These are phyloP conservation scores for Mastacembelus armatus DNA, from an alignment of 2,797 vertebrate species.

Conservation along the genomic window DNA sequence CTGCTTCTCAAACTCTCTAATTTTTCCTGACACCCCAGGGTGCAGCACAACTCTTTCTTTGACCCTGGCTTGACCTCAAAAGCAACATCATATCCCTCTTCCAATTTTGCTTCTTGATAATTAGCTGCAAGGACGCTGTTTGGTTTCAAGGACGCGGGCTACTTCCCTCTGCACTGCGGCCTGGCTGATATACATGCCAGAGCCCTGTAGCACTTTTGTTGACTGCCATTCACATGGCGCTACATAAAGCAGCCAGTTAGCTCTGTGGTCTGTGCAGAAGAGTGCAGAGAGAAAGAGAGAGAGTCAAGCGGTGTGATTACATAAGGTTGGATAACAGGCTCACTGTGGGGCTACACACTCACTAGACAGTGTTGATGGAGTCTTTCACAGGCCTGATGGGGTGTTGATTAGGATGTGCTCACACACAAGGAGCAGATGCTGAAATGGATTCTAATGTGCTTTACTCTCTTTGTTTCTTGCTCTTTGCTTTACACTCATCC, in stretches of 20 bases:
- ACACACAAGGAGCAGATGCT: slow-evolving; percentile 66
- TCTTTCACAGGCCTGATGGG: slow-evolving; percentile 78
- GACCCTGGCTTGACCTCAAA: slow-evolving; percentile 42
- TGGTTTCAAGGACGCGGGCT: slow-evolving; percentile 48
- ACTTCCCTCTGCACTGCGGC: slow-evolving; percentile 60
- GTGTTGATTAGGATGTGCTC: slow-evolving; percentile 80
- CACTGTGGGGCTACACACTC: slow-evolving; percentile 66
- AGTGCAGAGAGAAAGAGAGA: slow-evolving; percentile 17
- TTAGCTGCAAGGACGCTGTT: slow-evolving; percentile 47
- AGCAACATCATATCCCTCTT: slow-evolving; percentile 23
- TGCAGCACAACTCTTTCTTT: background rate
- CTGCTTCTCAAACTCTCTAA: slow-evolving; percentile 17
- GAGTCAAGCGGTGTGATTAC: slow-evolving; percentile 62
- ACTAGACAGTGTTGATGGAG: slow-evolving; percentile 76
- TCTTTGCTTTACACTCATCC: slow-evolving; percentile 7
- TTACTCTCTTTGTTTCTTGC: slow-evolving; percentile 38
- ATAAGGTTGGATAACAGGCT: slow-evolving; percentile 72
- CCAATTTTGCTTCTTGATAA: slow-evolving; percentile 40
- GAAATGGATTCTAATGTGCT: slow-evolving; percentile 62
- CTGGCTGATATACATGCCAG: slow-evolving; percentile 47
- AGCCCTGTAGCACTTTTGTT: slow-evolving; percentile 40
- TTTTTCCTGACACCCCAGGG: slow-evolving; percentile 39
- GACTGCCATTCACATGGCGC: slow-evolving; percentile 47
- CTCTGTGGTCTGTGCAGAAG: slow-evolving; percentile 33
- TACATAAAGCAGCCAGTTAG: slow-evolving; percentile 35